Evolutionary conservation across 2,797 vertebrate species (phyloP), one percentile per base, ranked within the genome.

Genomic region (Ataeniobius toweri): DNA sequence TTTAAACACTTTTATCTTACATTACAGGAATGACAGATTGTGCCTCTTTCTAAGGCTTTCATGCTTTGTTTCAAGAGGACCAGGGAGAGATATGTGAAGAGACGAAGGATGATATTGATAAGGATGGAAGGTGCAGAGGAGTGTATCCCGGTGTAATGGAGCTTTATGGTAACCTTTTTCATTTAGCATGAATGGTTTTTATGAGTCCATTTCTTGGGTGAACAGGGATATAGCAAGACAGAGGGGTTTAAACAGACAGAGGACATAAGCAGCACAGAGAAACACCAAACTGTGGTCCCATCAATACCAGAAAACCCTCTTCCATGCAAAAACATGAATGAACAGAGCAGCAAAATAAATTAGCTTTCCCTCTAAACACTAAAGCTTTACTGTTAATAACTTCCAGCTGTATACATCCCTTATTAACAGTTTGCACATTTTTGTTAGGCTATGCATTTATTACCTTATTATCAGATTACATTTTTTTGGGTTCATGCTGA

Each of bases 1-100:
- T 94, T 94, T 94, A 96, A 95, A 95, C 91, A 94, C 95, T 94
- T 95, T 95, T 95, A 95, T 95, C 95, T 95, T 91, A 92, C 93
- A 91, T 93, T 94, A 94, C 91, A 86, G 91, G 89, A 92, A 89
- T 95, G 95, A 96, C 94, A 93, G 93, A 95, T 94, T 92, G 92
- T 83, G 85, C 89, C 86, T 93, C 93, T 95, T 94, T 94, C 93
- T 93, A 83, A 93, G 89, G 91, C 93, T 91, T 95, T 94, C 94
- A 95, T 93, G 89, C 90, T 89, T 91, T 94, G 91, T 94, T 95
- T 94, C 92, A 90, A 91, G 89, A 84, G 91, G 88, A 73, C 69
- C 26, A 36, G 84, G 80, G 86, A 86, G 85, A 76, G 89, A 88
- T 90, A 89, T 58, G 82, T 1, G 59, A 76, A 80, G 83, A 91